Evolutionary conservation across 2,888 invertebrate species (phyloP), one percentile per base, ranked within the genome.

Genomic region (Heliconius sara): DNA sequence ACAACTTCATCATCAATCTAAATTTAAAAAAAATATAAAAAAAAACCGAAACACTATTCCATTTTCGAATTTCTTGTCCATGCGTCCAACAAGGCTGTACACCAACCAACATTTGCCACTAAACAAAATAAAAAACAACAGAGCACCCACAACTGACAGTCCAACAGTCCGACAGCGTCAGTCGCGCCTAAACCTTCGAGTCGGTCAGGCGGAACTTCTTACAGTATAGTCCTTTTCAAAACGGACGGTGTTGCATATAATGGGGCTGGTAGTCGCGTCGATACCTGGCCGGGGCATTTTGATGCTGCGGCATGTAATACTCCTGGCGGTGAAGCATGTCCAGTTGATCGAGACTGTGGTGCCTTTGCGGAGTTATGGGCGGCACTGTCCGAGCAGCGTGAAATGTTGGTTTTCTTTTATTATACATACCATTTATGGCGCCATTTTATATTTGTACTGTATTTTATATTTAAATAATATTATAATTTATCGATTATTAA

Each of bases 191-290:
- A 86, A 95, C 94, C 93, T 92, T 88, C 3, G 92, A 86, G 83
- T 95, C 95, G 91, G 90, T 88, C 7, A 95, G 89, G 88, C 95
- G 94, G 88, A 95, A 95, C 90, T 94, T 95, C 88, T 94, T 95
- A 87, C 95, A 95, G 85, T 92, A 94, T 80, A 94, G 89, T 89
- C 94, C 95, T 94, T 94, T 95, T 95, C 95, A 95, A 92, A 95
- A 95, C 86, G 94, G 95, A 87, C 95, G 93, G 86, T 95, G 94
- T 85, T 95, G 93, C 77, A 91, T 91, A 81, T 93, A 93, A 34
- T 91, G 87, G 73, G 93, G 88, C 88, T 92, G 93, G 84, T 90
- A 92, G 88, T 95, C 94, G 83, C 94, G 94, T 12, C 93, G 89
- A 43, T 89, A 87, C 88, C 94, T 89, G 85, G 87, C 88, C 3